These are phyloP conservation scores for Prostheceraeus crozeri DNA, from an alignment of 2,888 invertebrate species.

Conservation along the genomic window DNA sequence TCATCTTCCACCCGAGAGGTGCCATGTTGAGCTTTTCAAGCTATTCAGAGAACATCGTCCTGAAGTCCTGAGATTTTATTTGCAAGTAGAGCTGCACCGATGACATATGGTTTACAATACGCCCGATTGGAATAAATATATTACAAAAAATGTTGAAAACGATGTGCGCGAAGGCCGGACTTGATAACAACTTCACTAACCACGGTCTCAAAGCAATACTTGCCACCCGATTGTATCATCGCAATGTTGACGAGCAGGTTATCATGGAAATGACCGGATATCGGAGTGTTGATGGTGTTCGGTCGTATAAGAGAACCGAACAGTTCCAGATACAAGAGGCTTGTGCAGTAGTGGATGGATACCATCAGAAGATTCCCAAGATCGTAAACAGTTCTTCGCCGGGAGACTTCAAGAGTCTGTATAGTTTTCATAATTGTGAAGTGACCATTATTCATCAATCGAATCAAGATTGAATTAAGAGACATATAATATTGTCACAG, in stretches of 20 bases:
- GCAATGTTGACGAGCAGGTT: conserved; percentile 18
- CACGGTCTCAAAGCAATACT: conserved; percentile 24
- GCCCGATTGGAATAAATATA: conserved; percentile 20
- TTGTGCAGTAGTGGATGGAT: conserved; percentile 11
- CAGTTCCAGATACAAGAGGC: neutral
- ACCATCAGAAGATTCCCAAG: no score
- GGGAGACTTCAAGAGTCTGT: no score
- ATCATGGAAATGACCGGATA: conserved; percentile 27
- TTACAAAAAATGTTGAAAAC: conserved; percentile 31
- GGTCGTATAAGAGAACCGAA: conserved; percentile 22
- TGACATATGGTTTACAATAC: conserved; percentile 11
- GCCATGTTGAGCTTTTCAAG: conserved; percentile 15
- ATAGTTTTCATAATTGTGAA: no score
- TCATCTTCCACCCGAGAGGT: conserved; percentile 3
- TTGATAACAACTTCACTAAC: conserved; percentile 24
- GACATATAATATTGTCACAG: no score
- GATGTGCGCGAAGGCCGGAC: neutral
- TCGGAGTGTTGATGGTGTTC: conserved; percentile 11
- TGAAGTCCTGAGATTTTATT: no score
- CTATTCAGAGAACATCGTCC: no score
- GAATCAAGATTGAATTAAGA: no score
- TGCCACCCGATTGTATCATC: conserved; percentile 1
- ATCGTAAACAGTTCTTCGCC: no score
- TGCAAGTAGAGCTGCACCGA: no score
- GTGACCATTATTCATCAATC: no score